Percentiles rank a stretch among this genome's conserved stretches.
Conservation (phyloP, 2,888 invertebrate genomes). For the Euphydryas editha region DNA sequence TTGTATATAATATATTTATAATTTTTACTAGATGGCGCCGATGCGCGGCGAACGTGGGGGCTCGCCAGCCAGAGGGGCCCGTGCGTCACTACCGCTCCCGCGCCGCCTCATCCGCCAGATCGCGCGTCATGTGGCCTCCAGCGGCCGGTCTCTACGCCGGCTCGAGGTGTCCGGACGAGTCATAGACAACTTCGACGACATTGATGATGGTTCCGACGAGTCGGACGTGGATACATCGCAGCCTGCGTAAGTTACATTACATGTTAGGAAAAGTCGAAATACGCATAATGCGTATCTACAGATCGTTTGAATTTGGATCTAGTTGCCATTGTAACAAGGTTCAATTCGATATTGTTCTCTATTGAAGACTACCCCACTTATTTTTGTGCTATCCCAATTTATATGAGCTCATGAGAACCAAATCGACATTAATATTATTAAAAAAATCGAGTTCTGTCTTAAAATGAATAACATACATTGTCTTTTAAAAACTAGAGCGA, state of each 20-base stretch:
- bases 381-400: not conserved
- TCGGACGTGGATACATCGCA: slow-evolving; percentile 73
- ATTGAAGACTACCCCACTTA: not conserved
- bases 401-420: not conserved
- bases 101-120: slow-evolving; percentile 78
- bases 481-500: too few species aligned
- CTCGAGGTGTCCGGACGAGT: slow-evolving; percentile 78
- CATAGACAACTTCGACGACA: slow-evolving; percentile 81
- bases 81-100: slow-evolving; percentile 76
- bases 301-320: too few species aligned
- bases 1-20: too few species aligned
- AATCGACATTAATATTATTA: too few species aligned
- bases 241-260: slow-evolving; percentile 65
- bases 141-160: slow-evolving; percentile 77
- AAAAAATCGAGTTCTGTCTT: too few species aligned
- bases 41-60: slow-evolving; percentile 80
- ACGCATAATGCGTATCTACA: too few species aligned
- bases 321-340: too few species aligned
- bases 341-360: too few species aligned
- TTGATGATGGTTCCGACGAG: slow-evolving; percentile 73
- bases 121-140: slow-evolving; percentile 78
- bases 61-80: slow-evolving; percentile 78
- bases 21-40: slow-evolving; percentile 71
- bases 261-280: too few species aligned
- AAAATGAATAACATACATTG: too few species aligned